Evolutionary conservation across 1,140 invertebrate species (phyloP).

Genomic region (Branchinecta lindahli): DNA sequence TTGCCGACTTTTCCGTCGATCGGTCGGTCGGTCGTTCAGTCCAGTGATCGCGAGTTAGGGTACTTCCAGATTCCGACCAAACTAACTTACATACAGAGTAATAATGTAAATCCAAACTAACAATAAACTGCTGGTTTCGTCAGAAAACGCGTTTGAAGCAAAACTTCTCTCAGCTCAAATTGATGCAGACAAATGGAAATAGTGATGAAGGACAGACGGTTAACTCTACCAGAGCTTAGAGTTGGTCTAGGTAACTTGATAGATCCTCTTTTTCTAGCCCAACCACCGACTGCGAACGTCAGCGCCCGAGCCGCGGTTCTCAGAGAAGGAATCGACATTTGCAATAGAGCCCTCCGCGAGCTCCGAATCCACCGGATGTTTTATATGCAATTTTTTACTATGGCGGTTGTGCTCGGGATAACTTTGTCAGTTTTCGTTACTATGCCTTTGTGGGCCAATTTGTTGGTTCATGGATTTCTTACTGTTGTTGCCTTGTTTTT

Average conservation of each 20-base stretch:
- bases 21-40: no score
- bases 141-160: no score
- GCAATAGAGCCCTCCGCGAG: constrained; percentile 19
- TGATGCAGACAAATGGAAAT: no score
- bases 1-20: no score
- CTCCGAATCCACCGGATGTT: constrained; percentile 16
- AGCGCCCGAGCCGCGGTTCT: constrained; percentile 6
- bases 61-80: constrained; percentile 12
- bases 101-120: no score
- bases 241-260: no score
- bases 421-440: constrained; percentile 18
- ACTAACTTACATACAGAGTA: no score
- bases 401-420: constrained; percentile 14
- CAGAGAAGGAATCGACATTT: constrained; percentile 21
- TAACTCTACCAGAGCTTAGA: no score
- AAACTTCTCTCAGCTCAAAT: no score
- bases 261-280: no score
- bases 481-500: constrained; percentile 40
- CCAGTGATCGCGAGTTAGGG: not conserved
- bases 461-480: constrained; percentile 36
- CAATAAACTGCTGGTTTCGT: not conserved
- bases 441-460: constrained; percentile 17
- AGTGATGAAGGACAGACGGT: no score
- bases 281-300: no score
- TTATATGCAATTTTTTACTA: constrained; percentile 18